Base-by-base conservation (phyloP, 2,113 vertebrate species). In the Hystrix brachyura region DNA sequence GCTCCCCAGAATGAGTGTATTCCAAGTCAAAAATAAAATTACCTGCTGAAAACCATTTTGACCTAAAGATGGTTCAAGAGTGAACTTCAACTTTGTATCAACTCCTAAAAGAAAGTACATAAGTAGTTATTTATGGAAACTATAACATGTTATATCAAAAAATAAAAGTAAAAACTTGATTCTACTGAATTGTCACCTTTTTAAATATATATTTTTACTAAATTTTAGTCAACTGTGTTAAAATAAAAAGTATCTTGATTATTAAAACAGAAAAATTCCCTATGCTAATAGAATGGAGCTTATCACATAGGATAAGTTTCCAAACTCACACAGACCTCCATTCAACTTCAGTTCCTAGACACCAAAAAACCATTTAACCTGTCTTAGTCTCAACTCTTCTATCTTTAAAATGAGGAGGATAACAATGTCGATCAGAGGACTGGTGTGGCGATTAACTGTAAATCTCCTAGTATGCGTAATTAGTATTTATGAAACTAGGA, bases 11-110 rank as follows among this genome's bases (percentile, higher is more conserved):
- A 90, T 29, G 32, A 91, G 48, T 96, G 81, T 48, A 95, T 92
- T 78, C 79, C 94, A 97, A 78, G 60, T 51, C 46, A 97, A 97
- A 76, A 32, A 91, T 55, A 64, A 90, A 72, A 95, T 99, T 98
- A 99, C 99, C 99, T 99, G 99, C 98, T 99, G 99, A 99, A 99
- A 99, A 88, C 99, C 99, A 98, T 99, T 99, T 97, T 99, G 99
- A 94, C 99, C 99, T 97, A 99, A 97, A 65, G 99, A 99, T 5
- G 99, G 99, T 86, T 99, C 99, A 90, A 99, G 99, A 95, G 99
- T 99, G 90, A 99, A 99, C 98, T 99, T 99, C 98, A 99, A 98
- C 97, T 99, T 99, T 32, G 99, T 99, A 98, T 99, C 99, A 89
- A 99, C 99, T 86, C 99, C 99, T 99, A 87, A 25, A 98, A 98